A percentile compares a stretch with the other conserved stretches of the same genome.
Conservation (phyloP, 92 coral and sea anemone species). For the Actinostola sp. region DNA sequence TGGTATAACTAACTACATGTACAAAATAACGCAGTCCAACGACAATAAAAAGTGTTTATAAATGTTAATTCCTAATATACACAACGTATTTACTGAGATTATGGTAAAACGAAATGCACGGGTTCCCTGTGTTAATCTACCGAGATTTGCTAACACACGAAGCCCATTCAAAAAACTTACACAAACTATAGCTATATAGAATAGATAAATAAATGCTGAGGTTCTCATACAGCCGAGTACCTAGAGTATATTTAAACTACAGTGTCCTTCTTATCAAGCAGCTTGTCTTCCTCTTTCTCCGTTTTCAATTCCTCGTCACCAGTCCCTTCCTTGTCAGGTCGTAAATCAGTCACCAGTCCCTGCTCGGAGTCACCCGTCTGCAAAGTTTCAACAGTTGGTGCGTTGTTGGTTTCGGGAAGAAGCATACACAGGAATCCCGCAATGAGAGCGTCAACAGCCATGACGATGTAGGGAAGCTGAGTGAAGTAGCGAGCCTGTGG, state of each 20-base stretch:
- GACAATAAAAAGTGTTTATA: too few relatives aligned
- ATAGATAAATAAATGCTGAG: too few relatives aligned
- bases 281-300: conserved; percentile 19
- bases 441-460: conserved; percentile 82
- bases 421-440: conserved; percentile 86
- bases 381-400: conserved; percentile 85
- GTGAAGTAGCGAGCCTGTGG: conserved; percentile 54
- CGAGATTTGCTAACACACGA: too few relatives aligned
- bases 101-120: too few relatives aligned
- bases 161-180: too few relatives aligned
- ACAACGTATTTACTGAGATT: too few relatives aligned
- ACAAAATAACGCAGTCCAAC: too few relatives aligned
- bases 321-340: conserved; percentile 11
- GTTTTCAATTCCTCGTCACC: conserved; percentile 8
- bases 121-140: too few relatives aligned
- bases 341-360: conserved; percentile 21
- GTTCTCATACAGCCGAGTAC: too few relatives aligned
- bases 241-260: conserved; percentile 5
- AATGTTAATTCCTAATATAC: too few relatives aligned
- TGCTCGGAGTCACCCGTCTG: conserved; percentile 33
- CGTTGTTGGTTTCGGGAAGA: conserved; percentile 88
- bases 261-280: conserved; percentile 18
- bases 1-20: too few relatives aligned
- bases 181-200: too few relatives aligned
- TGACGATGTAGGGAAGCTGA: conserved; percentile 75